Evolutionary conservation across 1,140 invertebrate genomes (phyloP).

Genomic region (Atta colombica): DNA sequence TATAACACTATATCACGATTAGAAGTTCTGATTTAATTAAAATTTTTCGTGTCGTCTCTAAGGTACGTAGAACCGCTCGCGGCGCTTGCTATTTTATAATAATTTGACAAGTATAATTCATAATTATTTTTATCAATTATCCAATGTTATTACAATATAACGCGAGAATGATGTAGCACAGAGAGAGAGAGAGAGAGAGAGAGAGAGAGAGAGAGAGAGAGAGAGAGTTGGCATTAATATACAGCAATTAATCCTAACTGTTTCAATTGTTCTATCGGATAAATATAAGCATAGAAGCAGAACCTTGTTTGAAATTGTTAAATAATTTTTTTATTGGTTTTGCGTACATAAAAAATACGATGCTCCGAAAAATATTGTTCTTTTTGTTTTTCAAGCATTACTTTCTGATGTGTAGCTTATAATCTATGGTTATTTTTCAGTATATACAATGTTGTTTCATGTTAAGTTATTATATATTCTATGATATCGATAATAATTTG

Average conservation of each 20-base stretch:
- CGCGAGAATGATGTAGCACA: background rate
- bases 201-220: too few relatives aligned
- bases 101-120: background rate
- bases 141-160: background rate
- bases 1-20: background rate
- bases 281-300: background rate
- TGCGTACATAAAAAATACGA: background rate
- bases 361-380: background rate
- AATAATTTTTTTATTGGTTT: background rate
- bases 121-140: background rate
- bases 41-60: conserved; percentile 1
- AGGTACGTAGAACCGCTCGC: background rate
- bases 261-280: background rate
- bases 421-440: background rate
- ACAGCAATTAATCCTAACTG: background rate
- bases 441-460: background rate
- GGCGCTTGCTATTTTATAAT: background rate
- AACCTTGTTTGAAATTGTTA: background rate
- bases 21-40: background rate
- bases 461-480: background rate
- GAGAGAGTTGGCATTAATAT: background rate
- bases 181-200: too few relatives aligned
- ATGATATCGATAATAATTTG: background rate
- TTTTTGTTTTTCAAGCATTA: background rate
- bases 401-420: background rate